Conservation (phyloP, 64 coral and sea anemone species). For the Porites lutea region DNA sequence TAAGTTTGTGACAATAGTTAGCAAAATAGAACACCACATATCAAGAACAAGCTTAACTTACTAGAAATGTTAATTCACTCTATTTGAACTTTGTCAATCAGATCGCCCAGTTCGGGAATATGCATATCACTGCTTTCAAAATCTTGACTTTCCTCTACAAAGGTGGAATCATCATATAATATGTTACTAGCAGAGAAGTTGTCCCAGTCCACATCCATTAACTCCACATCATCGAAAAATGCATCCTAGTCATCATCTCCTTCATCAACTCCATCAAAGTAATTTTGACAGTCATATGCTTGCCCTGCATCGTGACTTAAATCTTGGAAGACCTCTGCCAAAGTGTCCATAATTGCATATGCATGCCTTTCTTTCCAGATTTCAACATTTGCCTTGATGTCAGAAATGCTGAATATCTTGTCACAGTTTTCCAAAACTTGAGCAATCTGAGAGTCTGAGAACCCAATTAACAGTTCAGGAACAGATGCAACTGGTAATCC, state of each 20-base stretch:
- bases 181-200: neutral
- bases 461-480: conserved; percentile 26
- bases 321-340: neutral
- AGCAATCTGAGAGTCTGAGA: conserved; percentile 9
- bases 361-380: neutral
- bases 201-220: neutral
- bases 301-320: neutral
- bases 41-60: too few species aligned
- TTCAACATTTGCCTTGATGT: neutral
- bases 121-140: neutral
- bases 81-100: neutral
- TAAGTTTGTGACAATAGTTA: too few species aligned
- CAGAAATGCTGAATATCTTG: neutral
- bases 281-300: neutral
- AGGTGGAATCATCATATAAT: neutral
- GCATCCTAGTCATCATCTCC: neutral
- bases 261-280: neutral
- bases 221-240: neutral
- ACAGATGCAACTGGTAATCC: conserved; percentile 5
- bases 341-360: neutral
- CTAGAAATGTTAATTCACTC: neutral
- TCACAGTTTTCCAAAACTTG: conserved; percentile 34
- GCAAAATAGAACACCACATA: too few species aligned
- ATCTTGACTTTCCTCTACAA: neutral
- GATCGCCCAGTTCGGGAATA: neutral